Evolutionary conservation across 2,888 invertebrate genomes (phyloP), one percentile per base, ranked within the genome.

Genomic region (Sialis fuliginosa): DNA sequence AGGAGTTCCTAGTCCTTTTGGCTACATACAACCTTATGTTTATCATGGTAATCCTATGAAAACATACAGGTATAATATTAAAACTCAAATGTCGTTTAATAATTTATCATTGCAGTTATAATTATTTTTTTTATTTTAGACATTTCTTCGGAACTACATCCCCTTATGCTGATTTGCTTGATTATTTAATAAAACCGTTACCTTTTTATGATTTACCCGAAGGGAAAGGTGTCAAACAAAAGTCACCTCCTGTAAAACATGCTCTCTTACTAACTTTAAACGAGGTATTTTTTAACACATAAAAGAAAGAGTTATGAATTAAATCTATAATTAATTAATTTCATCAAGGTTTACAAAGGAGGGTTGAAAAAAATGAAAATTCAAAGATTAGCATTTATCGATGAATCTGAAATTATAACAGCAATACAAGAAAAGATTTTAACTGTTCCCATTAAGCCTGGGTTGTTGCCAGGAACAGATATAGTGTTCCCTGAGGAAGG

Each of bases 351-450:
- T 6, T 84, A 72, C 60, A 76, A 71, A 54, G 88, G 88, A 0
- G 80, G 81, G 1, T 65, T 83, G n/a, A 88, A 87, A 62, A 80
- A 85, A 60, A 82, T 87, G 79, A 84, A 84, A 63, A 83, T 87
- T 37, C 77, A 80, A 58, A 70, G 81, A 39, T 66, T 80, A 42
- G 80, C 81, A 6, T 77, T 81, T 55, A 68, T 72, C 0, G 78
- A 78, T 48, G 74, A 75, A 41, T 74, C 77, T 6, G 68, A 77
- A 57, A 67, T 71, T 0, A 69, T 69, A 39, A 70, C 81, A 4
- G 79, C 78, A 58, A 63, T 78, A 4, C 66, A 66, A 42, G 85
- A 87, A 58, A 85, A 83, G 58, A 79, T 83, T 1, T 64, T 89
- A 2, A 78, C 77, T 6, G 75, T 89, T 47, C 76, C 79, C 1